Base-by-base conservation (phyloP, 2,797 vertebrate species). In the Paedocypris micromegethes region DNA sequence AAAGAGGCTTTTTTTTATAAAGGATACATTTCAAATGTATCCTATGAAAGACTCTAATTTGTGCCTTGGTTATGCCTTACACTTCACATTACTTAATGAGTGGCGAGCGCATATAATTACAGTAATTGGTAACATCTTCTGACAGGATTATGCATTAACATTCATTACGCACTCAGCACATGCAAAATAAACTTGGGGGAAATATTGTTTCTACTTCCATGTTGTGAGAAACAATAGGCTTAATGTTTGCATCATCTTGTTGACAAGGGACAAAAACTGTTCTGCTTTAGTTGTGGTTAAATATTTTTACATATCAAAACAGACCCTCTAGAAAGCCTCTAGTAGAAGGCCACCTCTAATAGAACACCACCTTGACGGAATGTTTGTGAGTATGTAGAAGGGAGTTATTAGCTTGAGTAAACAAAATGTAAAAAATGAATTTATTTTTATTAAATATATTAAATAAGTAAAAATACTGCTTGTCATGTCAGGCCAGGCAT, bases 91-190 rank as follows among this genome's bases (percentile, higher is more conserved):
- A 81, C 81, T 81, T 84, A 79, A 82, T 81, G 74, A 80, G 79
- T 70, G 75, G 52, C 56, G 38, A 77, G 75, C 64, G 81, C 75
- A 79, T 75, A 74, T 75, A 77, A 82, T 81, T 77, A 78, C 61
- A 64, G 43, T 78, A 85, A 80, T 81, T 84, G 71, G 76, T 77
- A 74, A 75, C 80, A 79, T 82, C 72, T 81, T 81, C 76, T 78
- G 77, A 82, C 65, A 78, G 73, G 68, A 72, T 82, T 82, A 59
- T 78, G 68, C 60, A 80, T 80, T 83, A 75, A 76, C 70, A 83
- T 81, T 79, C 77, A 73, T 79, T 74, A 84, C 79, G 79, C 80
- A 85, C 84, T 85, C 79, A 83, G 70, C 41, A 60, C 67, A 80
- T 85, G 75, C 72, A 77, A 86, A 83, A 79, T 56, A 68, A 64